A percentile compares a stretch with the other conserved stretches of the same genome.
These are phyloP conservation scores for Arrhamphus sclerolepis DNA, from an alignment of 2,797 vertebrate genomes.

Conservation along the genomic window DNA sequence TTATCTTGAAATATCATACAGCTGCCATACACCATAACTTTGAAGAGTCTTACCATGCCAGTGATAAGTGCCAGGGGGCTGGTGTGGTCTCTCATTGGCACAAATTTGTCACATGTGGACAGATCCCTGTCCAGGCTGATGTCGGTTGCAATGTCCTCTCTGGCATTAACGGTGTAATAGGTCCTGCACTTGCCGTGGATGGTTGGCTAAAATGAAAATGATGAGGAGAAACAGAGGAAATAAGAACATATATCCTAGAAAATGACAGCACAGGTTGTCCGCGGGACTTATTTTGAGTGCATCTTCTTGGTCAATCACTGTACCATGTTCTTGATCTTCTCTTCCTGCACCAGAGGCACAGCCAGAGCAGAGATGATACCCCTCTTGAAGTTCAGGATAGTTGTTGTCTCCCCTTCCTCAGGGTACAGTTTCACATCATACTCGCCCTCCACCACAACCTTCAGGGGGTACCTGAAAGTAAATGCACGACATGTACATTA, in stretches of 20 bases:
- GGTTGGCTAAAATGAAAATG: conserved; percentile 83
- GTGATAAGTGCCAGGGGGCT: conserved; percentile 92
- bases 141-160: conserved; percentile 83
- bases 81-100: conserved; percentile 82
- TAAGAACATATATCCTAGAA: not conserved
- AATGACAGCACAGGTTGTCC: not conserved
- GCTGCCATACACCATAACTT: not conserved
- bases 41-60: conserved; percentile 82
- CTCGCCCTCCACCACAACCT: conserved; percentile 78
- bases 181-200: conserved; percentile 91
- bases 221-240: not conserved
- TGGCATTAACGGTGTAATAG: conserved; percentile 75
- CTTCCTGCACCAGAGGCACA: conserved; percentile 83
- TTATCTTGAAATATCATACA: not conserved
- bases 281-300: no score
- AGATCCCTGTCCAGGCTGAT: conserved; percentile 87
- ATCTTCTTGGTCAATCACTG: conserved; percentile 7
- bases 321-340: conserved; percentile 77
- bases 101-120: conserved; percentile 87
- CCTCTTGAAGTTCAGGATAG: conserved; percentile 94
- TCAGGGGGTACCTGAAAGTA: conserved; percentile 75
- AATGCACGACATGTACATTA: not conserved
- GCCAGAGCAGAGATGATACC: conserved; percentile 92
- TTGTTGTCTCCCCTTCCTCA: conserved; percentile 85
- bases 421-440: conserved; percentile 87